A percentile compares a stretch with the other conserved stretches of the same genome.
phyloP scores from a whole-genome alignment of 2,113 vertebrate genomes.

The Tragelaphus imberbis region DNA sequence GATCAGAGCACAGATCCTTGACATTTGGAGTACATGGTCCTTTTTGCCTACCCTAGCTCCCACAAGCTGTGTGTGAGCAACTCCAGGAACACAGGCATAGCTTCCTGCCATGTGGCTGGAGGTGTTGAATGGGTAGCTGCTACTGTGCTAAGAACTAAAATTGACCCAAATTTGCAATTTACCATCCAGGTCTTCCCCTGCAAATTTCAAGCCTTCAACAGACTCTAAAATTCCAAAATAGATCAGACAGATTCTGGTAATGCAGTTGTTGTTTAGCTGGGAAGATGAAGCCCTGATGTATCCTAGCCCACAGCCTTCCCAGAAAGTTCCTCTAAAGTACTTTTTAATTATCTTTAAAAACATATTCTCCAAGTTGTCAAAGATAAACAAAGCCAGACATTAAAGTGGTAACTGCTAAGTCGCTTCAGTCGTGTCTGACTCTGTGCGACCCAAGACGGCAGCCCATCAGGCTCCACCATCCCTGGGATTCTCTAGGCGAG shows the following conservation, averaged over 20 bases:
- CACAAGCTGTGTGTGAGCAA: not conserved
- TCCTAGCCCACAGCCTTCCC: not conserved
- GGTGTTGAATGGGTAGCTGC: not conserved
- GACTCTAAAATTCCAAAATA: not conserved
- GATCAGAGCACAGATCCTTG: not conserved
- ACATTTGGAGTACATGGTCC: not conserved
- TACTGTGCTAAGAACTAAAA: not conserved
- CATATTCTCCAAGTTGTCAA: not conserved
- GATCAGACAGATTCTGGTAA: not conserved
- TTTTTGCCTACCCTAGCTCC: not conserved
- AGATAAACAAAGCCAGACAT: not conserved
- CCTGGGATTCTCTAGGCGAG: too few species aligned
- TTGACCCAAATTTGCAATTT: not conserved
- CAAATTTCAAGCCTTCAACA: not conserved
- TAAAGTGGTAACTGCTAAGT: not conserved
- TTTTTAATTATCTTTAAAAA: not conserved
- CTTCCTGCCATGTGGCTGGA: not conserved
- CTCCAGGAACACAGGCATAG: not conserved
- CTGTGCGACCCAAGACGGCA: too few species aligned
- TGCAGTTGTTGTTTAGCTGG: not conserved
- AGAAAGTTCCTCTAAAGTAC: not conserved
- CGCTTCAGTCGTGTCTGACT: too few species aligned
- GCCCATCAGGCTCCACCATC: too few species aligned
- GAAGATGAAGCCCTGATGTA: not conserved
- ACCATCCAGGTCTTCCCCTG: not conserved